Conservation (phyloP, 2,888 invertebrate species). For the Cybosia mesomella region DNA sequence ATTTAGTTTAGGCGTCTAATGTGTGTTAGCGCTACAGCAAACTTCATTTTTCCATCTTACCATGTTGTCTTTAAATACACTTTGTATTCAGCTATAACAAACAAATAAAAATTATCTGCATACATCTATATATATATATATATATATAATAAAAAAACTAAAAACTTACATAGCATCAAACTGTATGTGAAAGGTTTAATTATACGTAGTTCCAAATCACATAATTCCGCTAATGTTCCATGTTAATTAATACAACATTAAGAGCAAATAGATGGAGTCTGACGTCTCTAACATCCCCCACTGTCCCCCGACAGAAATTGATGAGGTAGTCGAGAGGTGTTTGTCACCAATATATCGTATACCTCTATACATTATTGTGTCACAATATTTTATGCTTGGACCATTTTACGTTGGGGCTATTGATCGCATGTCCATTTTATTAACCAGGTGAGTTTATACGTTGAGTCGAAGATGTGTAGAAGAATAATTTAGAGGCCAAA, state of each 20-base stretch:
- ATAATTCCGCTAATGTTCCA: conserved; percentile 10
- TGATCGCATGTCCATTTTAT: conserved; percentile 12
- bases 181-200: conserved; percentile 4
- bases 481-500: conserved; percentile 6
- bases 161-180: neutral
- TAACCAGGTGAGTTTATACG: conserved; percentile 10
- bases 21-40: no score
- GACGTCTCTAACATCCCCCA: conserved; percentile 12
- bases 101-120: neutral
- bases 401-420: conserved; percentile 2
- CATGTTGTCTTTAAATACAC: no score
- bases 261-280: conserved; percentile 14
- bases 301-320: conserved; percentile 17
- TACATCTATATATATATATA: no score
- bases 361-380: conserved; percentile 6
- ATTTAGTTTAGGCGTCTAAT: neutral
- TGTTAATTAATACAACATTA: conserved; percentile 20
- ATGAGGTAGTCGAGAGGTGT: conserved; percentile 16
- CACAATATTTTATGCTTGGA: conserved; percentile 15
- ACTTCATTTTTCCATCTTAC: no score
- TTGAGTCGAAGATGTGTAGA: neutral
- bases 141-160: no score
- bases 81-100: neutral
- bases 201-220: conserved; percentile 9
- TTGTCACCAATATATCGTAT: conserved; percentile 15